Evolutionary conservation across 2,113 vertebrate genomes (phyloP).

Genomic region (Zosterops hypoxanthus): DNA sequence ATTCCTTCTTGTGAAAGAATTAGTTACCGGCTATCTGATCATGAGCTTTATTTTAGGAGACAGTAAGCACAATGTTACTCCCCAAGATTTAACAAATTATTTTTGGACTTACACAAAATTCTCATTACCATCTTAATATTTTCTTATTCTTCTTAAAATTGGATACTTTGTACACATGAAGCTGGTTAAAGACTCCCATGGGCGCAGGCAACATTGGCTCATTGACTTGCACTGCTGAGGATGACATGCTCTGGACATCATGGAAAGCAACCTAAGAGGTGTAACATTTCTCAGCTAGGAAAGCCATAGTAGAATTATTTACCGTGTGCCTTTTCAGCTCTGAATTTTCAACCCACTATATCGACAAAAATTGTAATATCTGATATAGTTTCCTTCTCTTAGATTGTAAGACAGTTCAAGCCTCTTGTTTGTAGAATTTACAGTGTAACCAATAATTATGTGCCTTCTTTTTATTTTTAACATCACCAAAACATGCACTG

Average conservation of each 20-base stretch:
- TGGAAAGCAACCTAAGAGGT: not conserved
- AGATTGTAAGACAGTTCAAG: not conserved
- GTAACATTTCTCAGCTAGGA: not conserved
- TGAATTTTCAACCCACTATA: not conserved
- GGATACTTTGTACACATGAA: not conserved
- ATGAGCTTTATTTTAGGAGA: not conserved
- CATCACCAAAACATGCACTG: not conserved
- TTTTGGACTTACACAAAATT: not conserved
- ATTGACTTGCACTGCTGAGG: not conserved
- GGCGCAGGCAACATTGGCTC: not conserved
- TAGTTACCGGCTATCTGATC: not conserved
- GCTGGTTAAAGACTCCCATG: not conserved
- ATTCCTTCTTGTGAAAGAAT: not conserved
- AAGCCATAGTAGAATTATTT: not conserved
- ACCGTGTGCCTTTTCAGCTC: not conserved
- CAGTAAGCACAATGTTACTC: not conserved
- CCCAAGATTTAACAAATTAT: not conserved
- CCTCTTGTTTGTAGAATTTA: not conserved
- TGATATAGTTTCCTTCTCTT: not conserved
- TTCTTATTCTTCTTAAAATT: not conserved
- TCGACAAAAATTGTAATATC: not conserved
- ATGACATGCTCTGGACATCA: not conserved
- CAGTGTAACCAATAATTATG: not conserved
- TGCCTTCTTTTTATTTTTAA: not conserved
- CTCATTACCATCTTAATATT: not conserved